phyloP scores from a whole-genome alignment of 2,888 invertebrate species.

The Leucophenga montana region DNA sequence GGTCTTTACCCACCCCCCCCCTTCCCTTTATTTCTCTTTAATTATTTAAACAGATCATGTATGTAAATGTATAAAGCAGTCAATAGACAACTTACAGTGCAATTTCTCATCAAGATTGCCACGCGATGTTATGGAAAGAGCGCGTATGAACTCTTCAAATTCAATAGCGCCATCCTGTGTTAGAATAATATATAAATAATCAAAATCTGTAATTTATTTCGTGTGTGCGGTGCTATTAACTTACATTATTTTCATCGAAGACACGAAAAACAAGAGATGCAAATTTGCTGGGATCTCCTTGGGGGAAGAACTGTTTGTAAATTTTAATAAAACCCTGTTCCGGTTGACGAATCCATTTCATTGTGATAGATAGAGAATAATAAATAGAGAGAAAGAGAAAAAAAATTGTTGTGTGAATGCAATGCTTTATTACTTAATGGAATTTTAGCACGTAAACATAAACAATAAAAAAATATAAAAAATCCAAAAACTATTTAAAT shows the following conservation, averaged over 20 bases:
- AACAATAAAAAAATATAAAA: too few species aligned
- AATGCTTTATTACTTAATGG: too few species aligned
- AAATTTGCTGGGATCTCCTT: conserved; percentile 99
- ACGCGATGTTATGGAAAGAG: conserved; percentile 97
- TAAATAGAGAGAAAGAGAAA: not conserved
- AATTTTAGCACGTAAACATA: too few species aligned
- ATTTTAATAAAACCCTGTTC: conserved; percentile 98
- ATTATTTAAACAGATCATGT: too few species aligned
- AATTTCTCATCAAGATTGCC: conserved; percentile 98
- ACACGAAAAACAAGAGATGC: conserved; percentile 98
- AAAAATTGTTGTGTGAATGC: too few species aligned
- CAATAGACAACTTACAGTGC: conserved; percentile 95
- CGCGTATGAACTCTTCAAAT: conserved; percentile 99
- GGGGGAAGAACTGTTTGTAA: conserved; percentile 99
- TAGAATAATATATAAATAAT: conserved; percentile 5
- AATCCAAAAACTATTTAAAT: too few species aligned
- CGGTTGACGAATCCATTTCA: conserved; percentile 26
- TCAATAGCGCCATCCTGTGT: conserved; percentile 97
- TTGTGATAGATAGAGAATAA: not conserved
- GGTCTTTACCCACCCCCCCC: too few species aligned
- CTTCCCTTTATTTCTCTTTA: too few species aligned
- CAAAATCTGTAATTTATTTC: too few species aligned
- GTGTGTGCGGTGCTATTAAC: conserved; percentile 68
- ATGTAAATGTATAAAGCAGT: too few species aligned
- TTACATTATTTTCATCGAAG: conserved; percentile 98